Percentiles rank a stretch among this genome's conserved stretches.
Evolutionary conservation across 2,797 vertebrate species (phyloP).

Genomic region (Eupleurogrammus muticus): DNA sequence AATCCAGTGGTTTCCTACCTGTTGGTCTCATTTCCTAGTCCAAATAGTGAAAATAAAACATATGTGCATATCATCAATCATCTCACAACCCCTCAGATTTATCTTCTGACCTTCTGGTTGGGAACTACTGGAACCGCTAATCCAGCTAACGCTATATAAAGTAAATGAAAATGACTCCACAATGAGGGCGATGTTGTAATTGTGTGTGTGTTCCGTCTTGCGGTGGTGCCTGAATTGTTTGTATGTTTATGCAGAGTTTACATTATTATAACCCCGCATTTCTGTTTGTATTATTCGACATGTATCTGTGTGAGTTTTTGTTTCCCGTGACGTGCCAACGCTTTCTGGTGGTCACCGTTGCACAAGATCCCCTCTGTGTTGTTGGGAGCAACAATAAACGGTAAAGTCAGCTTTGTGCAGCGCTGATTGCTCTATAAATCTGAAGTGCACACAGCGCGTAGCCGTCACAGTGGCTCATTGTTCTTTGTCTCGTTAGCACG

Average conservation of each 20-base stretch:
- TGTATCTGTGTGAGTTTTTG: conserved; percentile 16
- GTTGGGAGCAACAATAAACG: conserved; percentile 64
- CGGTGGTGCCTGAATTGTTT: background rate
- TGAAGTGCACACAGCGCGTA: conserved; percentile 42
- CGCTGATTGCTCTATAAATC: conserved; percentile 82
- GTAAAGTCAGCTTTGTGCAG: conserved; percentile 73
- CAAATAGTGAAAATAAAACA: too few species aligned
- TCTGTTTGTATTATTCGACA: background rate
- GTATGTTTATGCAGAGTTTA: background rate
- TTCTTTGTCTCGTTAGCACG: conserved; percentile 64
- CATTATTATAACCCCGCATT: background rate
- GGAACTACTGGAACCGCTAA: too few species aligned
- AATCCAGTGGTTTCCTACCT: too few species aligned
- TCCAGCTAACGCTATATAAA: too few species aligned
- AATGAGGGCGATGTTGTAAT: background rate
- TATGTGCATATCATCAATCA: background rate
- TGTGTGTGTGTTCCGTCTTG: background rate
- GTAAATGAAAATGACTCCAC: too few species aligned
- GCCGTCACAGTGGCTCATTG: conserved; percentile 64
- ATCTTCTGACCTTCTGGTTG: too few species aligned
- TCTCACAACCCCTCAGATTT: too few species aligned
- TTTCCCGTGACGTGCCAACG: conserved; percentile 34
- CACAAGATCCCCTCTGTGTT: conserved; percentile 65
- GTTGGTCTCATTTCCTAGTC: too few species aligned
- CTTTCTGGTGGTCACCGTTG: conserved; percentile 70